These are phyloP conservation scores for Acipenser oxyrinchus DNA, from an alignment of 2,797 vertebrate genomes.

Conservation along the genomic window DNA sequence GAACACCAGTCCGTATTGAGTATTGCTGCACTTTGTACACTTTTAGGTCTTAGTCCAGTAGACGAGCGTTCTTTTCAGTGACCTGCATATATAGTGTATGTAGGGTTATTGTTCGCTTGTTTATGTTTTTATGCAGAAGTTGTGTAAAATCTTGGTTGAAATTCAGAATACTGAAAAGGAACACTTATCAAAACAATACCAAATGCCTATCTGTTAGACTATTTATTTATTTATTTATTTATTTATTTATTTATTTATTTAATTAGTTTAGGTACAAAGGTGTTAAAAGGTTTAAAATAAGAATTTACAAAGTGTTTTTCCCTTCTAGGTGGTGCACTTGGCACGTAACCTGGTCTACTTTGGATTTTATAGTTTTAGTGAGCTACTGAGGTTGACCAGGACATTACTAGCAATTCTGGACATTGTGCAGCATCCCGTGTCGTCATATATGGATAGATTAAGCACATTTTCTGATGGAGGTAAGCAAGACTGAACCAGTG, in stretches of 20 bases:
- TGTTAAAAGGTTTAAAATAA: background rate
- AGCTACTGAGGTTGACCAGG: constrained; percentile 83
- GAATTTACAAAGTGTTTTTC: constrained; percentile 13
- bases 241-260: background rate
- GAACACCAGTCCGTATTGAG: too few species aligned
- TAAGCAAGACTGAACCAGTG: constrained; percentile 42
- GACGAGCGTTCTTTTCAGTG: background rate
- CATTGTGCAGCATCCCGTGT: constrained; percentile 78
- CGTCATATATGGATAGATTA: constrained; percentile 72
- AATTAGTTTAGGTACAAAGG: too few species aligned
- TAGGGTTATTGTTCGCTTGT: background rate
- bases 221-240: too few species aligned
- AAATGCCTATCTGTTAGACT: background rate
- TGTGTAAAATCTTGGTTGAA: background rate
- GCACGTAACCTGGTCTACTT: constrained; percentile 94
- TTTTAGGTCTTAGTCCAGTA: background rate
- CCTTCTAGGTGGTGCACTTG: constrained; percentile 82
- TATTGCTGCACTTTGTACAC: background rate
- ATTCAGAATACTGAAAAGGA: too few species aligned
- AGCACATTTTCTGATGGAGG: constrained; percentile 88
- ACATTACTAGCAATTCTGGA: constrained; percentile 92
- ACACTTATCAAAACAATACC: too few species aligned
- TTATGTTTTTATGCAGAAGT: background rate
- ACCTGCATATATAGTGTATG: background rate
- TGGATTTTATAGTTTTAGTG: constrained; percentile 95